Evolutionary conservation across 2,113 vertebrate genomes (phyloP), one percentile per base, ranked within the genome.

Genomic region (Alligator sinensis): DNA sequence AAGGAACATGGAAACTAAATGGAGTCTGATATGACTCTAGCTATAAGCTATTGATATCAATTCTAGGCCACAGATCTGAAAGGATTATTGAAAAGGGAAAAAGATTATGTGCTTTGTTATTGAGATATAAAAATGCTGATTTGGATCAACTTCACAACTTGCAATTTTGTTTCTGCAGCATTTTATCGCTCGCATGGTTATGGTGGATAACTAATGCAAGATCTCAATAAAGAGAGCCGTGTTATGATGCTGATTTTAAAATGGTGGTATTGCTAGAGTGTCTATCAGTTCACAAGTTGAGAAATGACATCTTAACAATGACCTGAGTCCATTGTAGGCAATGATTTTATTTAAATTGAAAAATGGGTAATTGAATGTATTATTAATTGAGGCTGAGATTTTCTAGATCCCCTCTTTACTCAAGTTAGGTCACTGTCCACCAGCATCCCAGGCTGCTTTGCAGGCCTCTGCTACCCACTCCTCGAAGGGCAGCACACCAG

Each of bases 101-200:
- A 60, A 12, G 5, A 22, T 92, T 86, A 76, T 28, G 59, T 63
- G 57, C n/a, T 13, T 1, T 87, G 91, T 84, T 91, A 82, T 47
- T 90, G 22, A 27, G 34, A 57, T 77, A 80, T 63, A 89, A n/a
- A 86, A 92, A 92, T 89, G 61, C 2, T 81, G 21, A 64, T 75
- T 93, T 74, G 68, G 96, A 38, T 91, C 79, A 80, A 84, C 17
- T 79, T 92, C 57, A 5, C 14, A 54, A 78, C 83, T 91, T 92
- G 12, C 87, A 93, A 22, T 84, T 90, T 96, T 75, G 66, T 77
- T 97, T 74, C 87, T 66, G 1, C 34, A 77, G 68, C 30, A 70
- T 89, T 91, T 74, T 85, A 60, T 84, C 82, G 82, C 28, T 74
- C 87, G 91, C 47, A 38, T 16, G 57, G 72, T n/a, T 16, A 79